phyloP scores from a whole-genome alignment of 2,113 vertebrate genomes.

The Eulemur rufifrons region DNA sequence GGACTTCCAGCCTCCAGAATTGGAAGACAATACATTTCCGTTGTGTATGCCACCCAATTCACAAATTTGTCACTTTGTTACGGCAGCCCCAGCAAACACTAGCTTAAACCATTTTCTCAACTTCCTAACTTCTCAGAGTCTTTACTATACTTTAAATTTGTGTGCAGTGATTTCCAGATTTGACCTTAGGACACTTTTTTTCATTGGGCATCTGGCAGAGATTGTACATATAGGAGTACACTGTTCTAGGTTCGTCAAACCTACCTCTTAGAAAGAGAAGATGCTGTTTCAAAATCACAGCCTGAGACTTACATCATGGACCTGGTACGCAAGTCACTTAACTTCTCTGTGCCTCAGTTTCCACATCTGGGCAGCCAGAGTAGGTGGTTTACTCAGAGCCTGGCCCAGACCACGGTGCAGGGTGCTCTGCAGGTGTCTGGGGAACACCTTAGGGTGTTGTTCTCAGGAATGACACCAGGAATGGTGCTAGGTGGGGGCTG shows the following conservation, averaged over 20 bases:
- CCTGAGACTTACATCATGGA: background rate
- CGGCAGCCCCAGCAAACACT: background rate
- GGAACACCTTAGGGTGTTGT: no score
- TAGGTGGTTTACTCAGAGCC: rapidly evolving
- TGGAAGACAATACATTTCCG: background rate
- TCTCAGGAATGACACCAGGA: background rate
- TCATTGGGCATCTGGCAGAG: background rate
- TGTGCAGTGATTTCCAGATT: background rate
- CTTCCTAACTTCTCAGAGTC: background rate
- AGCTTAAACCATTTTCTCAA: background rate
- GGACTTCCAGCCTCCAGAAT: background rate
- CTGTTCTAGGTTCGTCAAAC: background rate
- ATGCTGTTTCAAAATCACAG: background rate
- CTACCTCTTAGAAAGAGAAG: background rate
- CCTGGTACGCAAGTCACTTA: background rate
- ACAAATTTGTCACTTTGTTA: background rate
- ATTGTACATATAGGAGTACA: background rate
- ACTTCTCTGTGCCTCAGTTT: background rate
- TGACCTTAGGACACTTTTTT: background rate
- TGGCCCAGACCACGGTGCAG: rapidly evolving
- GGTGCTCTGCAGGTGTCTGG: background rate
- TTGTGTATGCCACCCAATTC: background rate
- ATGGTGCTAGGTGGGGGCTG: rapidly evolving
- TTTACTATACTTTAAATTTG: background rate
- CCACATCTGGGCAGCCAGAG: background rate